Evolutionary conservation across 2,113 vertebrate species (phyloP).

Genomic region (Xiphorhynchus elegans): DNA sequence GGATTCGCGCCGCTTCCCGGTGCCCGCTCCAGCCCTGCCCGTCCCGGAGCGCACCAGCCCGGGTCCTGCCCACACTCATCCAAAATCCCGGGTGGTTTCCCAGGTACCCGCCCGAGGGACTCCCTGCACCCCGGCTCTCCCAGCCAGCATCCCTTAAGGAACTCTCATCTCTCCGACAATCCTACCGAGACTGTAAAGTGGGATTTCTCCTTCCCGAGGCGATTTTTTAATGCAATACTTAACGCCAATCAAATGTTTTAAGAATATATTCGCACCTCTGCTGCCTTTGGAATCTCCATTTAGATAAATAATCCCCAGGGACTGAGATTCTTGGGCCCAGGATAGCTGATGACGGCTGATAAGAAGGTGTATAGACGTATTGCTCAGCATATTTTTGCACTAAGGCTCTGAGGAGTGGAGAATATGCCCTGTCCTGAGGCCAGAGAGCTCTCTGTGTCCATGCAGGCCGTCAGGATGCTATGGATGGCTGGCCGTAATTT

Average conservation of each 20-base stretch:
- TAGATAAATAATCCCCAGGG: neutral
- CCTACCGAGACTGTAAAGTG: neutral
- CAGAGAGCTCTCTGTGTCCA: neutral
- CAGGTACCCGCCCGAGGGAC: neutral
- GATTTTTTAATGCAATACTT: neutral
- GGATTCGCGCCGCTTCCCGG: neutral
- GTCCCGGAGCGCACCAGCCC: neutral
- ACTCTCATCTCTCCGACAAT: neutral
- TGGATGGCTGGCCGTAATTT: neutral
- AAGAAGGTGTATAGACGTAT: rapidly evolving
- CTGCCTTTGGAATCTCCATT: neutral
- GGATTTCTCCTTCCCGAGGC: neutral
- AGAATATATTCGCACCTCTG: neutral
- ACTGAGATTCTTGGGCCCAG: neutral
- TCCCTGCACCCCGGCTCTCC: neutral
- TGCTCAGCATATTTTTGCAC: neutral
- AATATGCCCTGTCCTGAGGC: too few relatives aligned
- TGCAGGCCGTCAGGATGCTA: neutral
- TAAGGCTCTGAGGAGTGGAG: neutral
- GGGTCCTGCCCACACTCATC: neutral
- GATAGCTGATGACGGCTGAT: neutral
- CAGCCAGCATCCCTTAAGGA: neutral
- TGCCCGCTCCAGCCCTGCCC: neutral
- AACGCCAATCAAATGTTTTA: neutral
- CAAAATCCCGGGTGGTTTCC: neutral